phyloP scores from a whole-genome alignment of 2,797 vertebrate genomes.

The Sus cebifrons region DNA sequence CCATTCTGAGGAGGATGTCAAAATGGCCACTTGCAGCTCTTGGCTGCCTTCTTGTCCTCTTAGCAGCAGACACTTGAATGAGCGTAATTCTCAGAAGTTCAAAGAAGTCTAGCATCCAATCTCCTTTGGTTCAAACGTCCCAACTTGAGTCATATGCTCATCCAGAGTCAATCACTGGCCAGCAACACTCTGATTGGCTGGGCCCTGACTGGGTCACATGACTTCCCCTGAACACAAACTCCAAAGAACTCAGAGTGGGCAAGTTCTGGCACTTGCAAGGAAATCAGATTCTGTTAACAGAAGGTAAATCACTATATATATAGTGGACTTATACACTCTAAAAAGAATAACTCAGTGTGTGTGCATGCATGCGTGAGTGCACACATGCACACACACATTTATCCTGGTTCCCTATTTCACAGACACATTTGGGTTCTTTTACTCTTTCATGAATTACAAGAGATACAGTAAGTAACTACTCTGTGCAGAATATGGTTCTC shows the following conservation, averaged over 20 bases:
- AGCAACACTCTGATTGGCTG: neutral
- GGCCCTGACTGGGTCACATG: neutral
- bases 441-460: neutral
- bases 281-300: neutral
- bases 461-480: too few species aligned
- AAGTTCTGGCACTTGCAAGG: neutral
- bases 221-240: neutral
- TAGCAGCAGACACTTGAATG: too few species aligned
- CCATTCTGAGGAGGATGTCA: neutral
- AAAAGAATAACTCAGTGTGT: neutral
- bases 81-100: too few species aligned
- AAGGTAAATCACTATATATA: neutral
- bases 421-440: neutral
- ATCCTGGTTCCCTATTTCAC: neutral
- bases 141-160: neutral
- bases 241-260: neutral
- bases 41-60: neutral
- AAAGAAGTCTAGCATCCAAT: neutral
- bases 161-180: neutral
- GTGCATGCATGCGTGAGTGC: too few species aligned
- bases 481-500: neutral
- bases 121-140: neutral
- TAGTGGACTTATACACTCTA: neutral
- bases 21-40: neutral
- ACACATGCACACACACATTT: too few species aligned